Conservation (phyloP, 2,797 vertebrate species). For the Acanthornis magna region DNA sequence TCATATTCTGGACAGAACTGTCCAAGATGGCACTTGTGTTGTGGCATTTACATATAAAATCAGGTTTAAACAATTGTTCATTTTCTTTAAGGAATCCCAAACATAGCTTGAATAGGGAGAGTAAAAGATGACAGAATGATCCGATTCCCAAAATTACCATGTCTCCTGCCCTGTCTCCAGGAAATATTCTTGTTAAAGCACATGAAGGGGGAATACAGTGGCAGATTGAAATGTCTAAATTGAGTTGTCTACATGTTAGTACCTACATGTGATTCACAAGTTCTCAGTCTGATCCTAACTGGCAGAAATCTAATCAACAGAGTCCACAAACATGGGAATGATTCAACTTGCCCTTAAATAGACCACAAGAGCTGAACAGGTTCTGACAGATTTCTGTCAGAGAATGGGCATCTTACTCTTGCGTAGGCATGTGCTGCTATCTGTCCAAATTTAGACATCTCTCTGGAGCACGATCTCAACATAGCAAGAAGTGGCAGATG, state of each 20-base stretch:
- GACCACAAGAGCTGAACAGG: not conserved
- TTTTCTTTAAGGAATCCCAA: not conserved
- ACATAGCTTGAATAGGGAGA: not conserved
- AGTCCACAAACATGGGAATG: not conserved
- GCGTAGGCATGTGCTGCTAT: not conserved
- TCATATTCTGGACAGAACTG: not conserved
- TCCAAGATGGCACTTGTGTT: not conserved
- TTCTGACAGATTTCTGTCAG: not conserved
- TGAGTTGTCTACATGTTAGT: not conserved
- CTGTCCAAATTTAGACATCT: not conserved
- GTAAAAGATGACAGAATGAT: not conserved
- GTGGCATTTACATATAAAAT: not conserved
- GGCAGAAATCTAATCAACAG: rapidly evolving
- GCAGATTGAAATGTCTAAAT: not conserved
- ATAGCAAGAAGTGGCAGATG: not conserved
- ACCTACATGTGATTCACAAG: not conserved
- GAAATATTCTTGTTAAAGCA: not conserved
- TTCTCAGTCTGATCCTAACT: not conserved
- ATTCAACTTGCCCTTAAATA: not conserved
- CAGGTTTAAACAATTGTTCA: not conserved
- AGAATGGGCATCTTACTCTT: not conserved
- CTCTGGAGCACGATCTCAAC: not conserved
- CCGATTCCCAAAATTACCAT: not conserved
- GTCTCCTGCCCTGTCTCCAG: not conserved
- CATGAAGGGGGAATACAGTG: not conserved